Base-by-base conservation (phyloP, 2,888 invertebrate species). In the Volucella inflata region DNA sequence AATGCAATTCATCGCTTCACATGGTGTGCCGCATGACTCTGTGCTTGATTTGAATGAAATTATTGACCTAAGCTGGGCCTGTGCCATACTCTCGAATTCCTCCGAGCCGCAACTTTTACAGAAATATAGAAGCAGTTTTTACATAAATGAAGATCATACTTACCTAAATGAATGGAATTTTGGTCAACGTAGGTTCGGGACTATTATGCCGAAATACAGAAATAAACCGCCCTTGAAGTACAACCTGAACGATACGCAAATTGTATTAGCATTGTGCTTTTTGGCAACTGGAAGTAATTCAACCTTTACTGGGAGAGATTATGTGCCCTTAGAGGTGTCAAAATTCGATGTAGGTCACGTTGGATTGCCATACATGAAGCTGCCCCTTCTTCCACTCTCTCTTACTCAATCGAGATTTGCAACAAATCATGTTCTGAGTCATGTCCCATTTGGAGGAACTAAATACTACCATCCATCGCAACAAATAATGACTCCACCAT, bases 131-230 rank as follows among this genome's bases (percentile, higher is more conserved):
- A 87, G 88, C 14, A 89, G 88, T 53, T 89, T 89, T 76, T 87
- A 87, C 9, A 81, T 75, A 0, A 57, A 81, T 3, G 82, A 70
- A 9, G 50, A 83, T 6, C 83, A 77, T 16, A 89, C 89, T 0
- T 89, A 89, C 62, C 79, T 89, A 8, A 79, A 68, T 46, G 88
- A 87, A 59, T 88, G 87, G 79, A 74, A 87, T 30, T 60, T 87
- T 8, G 65, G 62, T 2, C 75, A 88, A 57, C 88, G 89, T 0
- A 87, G 89, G 8, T 89, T 90, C 51, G 89, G 89, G 6, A 89
- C 89, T 12, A 88, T 90, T 14, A 88, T 88, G 87, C 89, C 90
- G 1, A 88, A 88, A 21, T 90, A 90, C 76, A 88, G 90, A 36
- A 87, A 88, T 48, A 89, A 89, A 38, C 84, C 88, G 10, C 88